These are phyloP conservation scores for Pseudopleuronectes americanus DNA, from an alignment of 2,797 vertebrate genomes.

Conservation along the genomic window DNA sequence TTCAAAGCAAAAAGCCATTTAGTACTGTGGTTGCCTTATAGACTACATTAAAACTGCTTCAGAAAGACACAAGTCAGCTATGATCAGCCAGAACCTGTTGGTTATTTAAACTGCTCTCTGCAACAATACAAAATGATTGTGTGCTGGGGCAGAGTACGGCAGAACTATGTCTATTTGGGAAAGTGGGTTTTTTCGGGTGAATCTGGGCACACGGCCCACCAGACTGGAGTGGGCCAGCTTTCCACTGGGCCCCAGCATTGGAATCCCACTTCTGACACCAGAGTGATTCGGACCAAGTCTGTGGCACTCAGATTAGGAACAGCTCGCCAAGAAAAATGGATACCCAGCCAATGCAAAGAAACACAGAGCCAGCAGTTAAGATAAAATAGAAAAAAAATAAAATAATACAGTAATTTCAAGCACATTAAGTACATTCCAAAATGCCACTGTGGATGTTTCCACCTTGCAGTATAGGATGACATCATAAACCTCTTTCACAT, in stretches of 20 bases:
- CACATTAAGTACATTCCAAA: slow-evolving; percentile 52
- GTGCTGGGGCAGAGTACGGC: slow-evolving; percentile 36
- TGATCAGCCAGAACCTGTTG: slow-evolving; percentile 64
- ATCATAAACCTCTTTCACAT: slow-evolving; percentile 11
- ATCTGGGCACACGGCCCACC: slow-evolving; percentile 69
- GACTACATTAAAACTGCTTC: slow-evolving; percentile 65
- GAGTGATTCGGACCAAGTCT: slow-evolving; percentile 78
- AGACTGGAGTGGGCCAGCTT: slow-evolving; percentile 75
- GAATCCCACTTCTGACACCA: slow-evolving; percentile 79
- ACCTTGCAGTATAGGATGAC: slow-evolving; percentile 47
- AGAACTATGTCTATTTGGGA: slow-evolving; percentile 50
- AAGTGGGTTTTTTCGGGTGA: slow-evolving; percentile 64
- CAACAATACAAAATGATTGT: slow-evolving; percentile 72
- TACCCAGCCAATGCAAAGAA: slow-evolving; percentile 76
- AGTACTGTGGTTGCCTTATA: slow-evolving; percentile 74
- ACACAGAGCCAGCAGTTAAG: slow-evolving; percentile 68
- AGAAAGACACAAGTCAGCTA: slow-evolving; percentile 51
- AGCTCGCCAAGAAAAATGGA: slow-evolving; percentile 77
- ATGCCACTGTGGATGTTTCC: slow-evolving; percentile 53
- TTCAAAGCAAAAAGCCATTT: slow-evolving; percentile 74
- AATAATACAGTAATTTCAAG: slow-evolving; percentile 59
- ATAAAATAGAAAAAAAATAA: slow-evolving; percentile 56
- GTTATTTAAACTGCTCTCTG: slow-evolving; percentile 60
- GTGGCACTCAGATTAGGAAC: slow-evolving; percentile 81
- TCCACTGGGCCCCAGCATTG: slow-evolving; percentile 73